Evolutionary conservation across 2,113 vertebrate species (phyloP).

Genomic region (Vanacampus margaritifer): DNA sequence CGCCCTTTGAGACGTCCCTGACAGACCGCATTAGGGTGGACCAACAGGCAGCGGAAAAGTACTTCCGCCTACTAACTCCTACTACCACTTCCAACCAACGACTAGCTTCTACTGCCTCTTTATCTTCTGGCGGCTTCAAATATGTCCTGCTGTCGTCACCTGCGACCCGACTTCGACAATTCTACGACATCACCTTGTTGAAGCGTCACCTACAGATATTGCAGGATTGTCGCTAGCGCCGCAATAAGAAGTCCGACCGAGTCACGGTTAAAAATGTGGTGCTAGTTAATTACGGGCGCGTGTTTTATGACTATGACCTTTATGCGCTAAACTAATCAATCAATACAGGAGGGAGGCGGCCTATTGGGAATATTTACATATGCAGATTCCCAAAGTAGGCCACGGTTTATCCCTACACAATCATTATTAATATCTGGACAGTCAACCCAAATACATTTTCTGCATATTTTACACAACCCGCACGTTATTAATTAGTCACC

Average conservation of each 20-base stretch:
- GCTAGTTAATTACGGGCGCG: constrained; percentile 72
- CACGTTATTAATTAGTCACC: constrained; percentile 25
- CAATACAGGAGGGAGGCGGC: constrained; percentile 62
- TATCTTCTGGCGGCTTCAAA: too few relatives aligned
- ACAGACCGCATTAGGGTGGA: background rate
- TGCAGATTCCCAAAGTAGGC: constrained; percentile 74
- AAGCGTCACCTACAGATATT: constrained; percentile 31
- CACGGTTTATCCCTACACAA: constrained; percentile 74
- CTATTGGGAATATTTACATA: constrained; percentile 79
- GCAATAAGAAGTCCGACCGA: constrained; percentile 34
- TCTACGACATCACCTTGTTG: too few relatives aligned
- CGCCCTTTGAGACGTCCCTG: background rate
- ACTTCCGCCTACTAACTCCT: background rate
- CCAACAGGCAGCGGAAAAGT: background rate
- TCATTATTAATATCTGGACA: constrained; percentile 74
- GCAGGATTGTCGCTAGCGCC: constrained; percentile 18
- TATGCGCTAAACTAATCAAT: constrained; percentile 75
- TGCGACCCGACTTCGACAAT: too few relatives aligned
- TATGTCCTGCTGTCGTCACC: too few relatives aligned
- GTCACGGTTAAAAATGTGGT: constrained; percentile 58
- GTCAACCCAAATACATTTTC: constrained; percentile 78
- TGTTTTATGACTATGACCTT: constrained; percentile 81
- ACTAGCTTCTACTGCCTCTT: too few relatives aligned
- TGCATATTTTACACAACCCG: constrained; percentile 55
- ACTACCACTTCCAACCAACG: too few relatives aligned